phyloP scores from a whole-genome alignment of 2,888 invertebrate species.

The Andrena hattorfiana region DNA sequence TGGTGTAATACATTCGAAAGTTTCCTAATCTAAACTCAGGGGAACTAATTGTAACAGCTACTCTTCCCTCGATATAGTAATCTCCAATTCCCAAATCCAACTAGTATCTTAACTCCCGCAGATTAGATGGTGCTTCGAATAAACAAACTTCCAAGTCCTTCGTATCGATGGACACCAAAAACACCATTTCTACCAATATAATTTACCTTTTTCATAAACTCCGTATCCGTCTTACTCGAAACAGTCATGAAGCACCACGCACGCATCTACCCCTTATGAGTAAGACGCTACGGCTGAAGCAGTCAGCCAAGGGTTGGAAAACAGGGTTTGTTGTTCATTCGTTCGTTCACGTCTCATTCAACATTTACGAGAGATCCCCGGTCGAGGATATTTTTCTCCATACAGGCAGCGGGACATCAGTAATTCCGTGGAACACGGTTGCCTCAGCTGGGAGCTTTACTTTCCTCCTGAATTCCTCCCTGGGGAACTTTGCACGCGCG shows the following conservation, averaged over 20 bases:
- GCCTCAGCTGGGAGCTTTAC: conserved; percentile 60
- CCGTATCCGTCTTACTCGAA: too few species aligned
- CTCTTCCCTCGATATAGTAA: too few species aligned
- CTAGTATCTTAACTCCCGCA: too few species aligned
- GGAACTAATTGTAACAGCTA: too few species aligned
- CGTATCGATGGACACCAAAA: too few species aligned
- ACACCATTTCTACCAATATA: too few species aligned
- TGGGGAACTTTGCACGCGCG: conserved; percentile 41
- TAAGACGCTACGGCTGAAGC: conserved; percentile 5
- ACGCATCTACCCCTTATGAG: neutral
- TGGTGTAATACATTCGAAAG: too few species aligned
- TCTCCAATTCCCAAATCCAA: too few species aligned
- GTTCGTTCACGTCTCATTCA: conserved; percentile 56
- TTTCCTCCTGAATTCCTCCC: conserved; percentile 65
- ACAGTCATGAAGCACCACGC: neutral
- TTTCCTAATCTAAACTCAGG: too few species aligned
- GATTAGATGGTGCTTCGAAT: too few species aligned
- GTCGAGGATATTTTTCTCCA: conserved; percentile 55
- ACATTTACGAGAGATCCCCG: conserved; percentile 53
- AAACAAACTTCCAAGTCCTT: too few species aligned
- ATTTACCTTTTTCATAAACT: too few species aligned
- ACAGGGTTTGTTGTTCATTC: conserved; percentile 30
- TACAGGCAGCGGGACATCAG: conserved; percentile 43
- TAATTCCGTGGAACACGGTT: conserved; percentile 65
- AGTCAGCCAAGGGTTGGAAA: neutral